phyloP scores from a whole-genome alignment of 2,888 invertebrate genomes.

The Dasypolia templi region DNA sequence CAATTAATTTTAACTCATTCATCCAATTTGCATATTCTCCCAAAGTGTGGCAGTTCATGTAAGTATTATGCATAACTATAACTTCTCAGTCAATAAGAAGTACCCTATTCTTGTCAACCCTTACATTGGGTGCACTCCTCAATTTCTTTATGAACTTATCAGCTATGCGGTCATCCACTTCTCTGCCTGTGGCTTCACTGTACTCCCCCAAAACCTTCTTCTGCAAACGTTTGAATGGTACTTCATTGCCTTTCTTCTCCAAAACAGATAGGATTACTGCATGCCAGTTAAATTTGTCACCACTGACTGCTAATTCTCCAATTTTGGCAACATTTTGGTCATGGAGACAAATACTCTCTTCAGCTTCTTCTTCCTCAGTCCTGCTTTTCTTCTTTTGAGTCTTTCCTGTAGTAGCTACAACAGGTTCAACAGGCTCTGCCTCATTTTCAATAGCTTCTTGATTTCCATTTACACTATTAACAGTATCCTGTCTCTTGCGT shows the following conservation, averaged over 20 bases:
- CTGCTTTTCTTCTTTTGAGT: slow-evolving; percentile 84
- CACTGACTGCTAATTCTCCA: slow-evolving; percentile 76
- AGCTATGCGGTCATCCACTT: slow-evolving; percentile 91
- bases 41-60: slow-evolving; percentile 58
- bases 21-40: slow-evolving; percentile 29
- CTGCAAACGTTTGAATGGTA: slow-evolving; percentile 93
- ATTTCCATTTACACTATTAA: slow-evolving; percentile 76
- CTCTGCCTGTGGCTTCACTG: slow-evolving; percentile 85
- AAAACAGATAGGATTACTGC: slow-evolving; percentile 87
- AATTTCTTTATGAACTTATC: slow-evolving; percentile 94
- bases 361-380: slow-evolving; percentile 77
- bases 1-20: slow-evolving; percentile 30
- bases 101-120: slow-evolving; percentile 92
- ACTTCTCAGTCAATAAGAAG: slow-evolving; percentile 75
- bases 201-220: slow-evolving; percentile 94
- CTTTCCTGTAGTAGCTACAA: slow-evolving; percentile 69
- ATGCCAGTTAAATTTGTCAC: slow-evolving; percentile 88
- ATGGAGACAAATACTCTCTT: slow-evolving; percentile 84
- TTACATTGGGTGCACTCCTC: slow-evolving; percentile 92
- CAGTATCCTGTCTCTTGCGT: slow-evolving; percentile 85
- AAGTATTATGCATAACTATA: slow-evolving; percentile 22
- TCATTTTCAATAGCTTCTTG: slow-evolving; percentile 63
- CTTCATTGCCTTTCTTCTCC: slow-evolving; percentile 90
- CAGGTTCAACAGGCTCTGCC: slow-evolving; percentile 60
- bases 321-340: slow-evolving; percentile 87